These are phyloP conservation scores for Monodelphis domestica DNA, from an alignment of 2,797 vertebrate species.

Conservation along the genomic window DNA sequence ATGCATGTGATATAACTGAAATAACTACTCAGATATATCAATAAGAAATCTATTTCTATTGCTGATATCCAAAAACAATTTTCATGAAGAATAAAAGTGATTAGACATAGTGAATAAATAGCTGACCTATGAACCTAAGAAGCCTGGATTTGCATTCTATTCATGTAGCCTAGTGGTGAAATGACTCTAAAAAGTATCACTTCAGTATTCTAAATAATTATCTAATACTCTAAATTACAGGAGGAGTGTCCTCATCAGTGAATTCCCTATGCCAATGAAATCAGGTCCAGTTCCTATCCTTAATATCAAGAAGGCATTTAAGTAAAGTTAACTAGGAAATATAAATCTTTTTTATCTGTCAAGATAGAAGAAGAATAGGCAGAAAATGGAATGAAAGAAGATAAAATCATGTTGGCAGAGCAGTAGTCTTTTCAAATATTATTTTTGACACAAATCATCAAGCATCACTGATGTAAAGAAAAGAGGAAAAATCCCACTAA, in stretches of 20 bases:
- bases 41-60: not conserved
- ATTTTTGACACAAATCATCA: not conserved
- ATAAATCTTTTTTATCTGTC: not conserved
- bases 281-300: not conserved
- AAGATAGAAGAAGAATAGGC: not conserved
- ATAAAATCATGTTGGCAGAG: not conserved
- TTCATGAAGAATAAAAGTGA: not conserved
- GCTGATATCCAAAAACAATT: not conserved
- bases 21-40: not conserved
- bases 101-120: not conserved
- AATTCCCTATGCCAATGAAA: not conserved
- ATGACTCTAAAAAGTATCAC: not conserved
- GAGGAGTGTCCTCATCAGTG: not conserved
- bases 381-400: not conserved
- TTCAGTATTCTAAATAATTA: not conserved
- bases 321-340: constrained; percentile 4
- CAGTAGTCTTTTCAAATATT: not conserved
- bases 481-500: not conserved
- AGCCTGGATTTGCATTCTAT: not conserved
- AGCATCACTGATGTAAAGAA: not conserved
- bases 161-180: not conserved
- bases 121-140: too few species aligned
- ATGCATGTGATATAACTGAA: not conserved
- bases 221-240: not conserved
- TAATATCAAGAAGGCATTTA: not conserved